Percentiles rank a stretch among this genome's conserved stretches.
phyloP scores from a whole-genome alignment of 2,797 vertebrate genomes.

The Intellagama lesueurii region DNA sequence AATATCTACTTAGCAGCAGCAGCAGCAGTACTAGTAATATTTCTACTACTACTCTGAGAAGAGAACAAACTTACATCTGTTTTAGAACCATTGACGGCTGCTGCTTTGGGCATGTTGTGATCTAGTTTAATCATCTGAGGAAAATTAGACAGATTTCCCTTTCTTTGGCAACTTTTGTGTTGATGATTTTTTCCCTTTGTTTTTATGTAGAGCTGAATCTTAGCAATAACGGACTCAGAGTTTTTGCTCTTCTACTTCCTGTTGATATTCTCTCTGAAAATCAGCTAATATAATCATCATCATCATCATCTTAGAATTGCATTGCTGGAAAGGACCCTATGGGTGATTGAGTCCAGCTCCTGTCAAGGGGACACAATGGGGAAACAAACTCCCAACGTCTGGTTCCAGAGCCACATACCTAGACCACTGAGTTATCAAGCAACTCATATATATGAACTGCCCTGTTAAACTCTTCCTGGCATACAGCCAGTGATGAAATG shows the following conservation, averaged over 20 bases:
- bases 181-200: constrained; percentile 31
- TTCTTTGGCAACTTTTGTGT: constrained; percentile 34
- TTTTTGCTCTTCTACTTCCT: constrained; percentile 36
- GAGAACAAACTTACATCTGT: constrained; percentile 38
- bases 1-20: too few relatives aligned
- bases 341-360: too few relatives aligned
- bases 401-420: too few relatives aligned
- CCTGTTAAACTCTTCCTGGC: constrained; percentile 15
- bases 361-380: too few relatives aligned
- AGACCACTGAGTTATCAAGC: too few relatives aligned
- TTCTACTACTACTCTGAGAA: too few relatives aligned
- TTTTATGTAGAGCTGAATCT: constrained; percentile 15
- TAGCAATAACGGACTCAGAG: constrained; percentile 43
- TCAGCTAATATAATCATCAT: constrained; percentile 12
- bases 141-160: constrained; percentile 44
- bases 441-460: background rate
- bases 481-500: constrained; percentile 28
- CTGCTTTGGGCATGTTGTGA: constrained; percentile 46
- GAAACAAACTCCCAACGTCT: too few relatives aligned
- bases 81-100: constrained; percentile 28
- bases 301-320: too few relatives aligned
- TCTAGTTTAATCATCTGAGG: constrained; percentile 39
- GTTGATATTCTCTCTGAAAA: constrained; percentile 23
- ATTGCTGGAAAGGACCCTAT: too few relatives aligned
- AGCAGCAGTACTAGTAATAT: too few relatives aligned